Percentiles rank a stretch among this genome's conserved stretches.
Evolutionary conservation across 2,113 vertebrate species (phyloP).

Genomic region (Plotosus lineatus): DNA sequence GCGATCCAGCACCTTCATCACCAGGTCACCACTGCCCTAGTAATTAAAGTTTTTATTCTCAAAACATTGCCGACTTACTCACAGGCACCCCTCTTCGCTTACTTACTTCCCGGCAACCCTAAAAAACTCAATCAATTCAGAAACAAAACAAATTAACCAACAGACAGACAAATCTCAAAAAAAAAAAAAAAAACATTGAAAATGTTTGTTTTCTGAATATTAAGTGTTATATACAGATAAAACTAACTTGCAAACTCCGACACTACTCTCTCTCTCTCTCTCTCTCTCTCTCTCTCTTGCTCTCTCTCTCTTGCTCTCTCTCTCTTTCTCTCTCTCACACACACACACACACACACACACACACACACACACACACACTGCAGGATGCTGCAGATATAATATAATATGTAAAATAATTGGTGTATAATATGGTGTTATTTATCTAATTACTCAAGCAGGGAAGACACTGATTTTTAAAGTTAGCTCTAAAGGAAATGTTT

Average conservation of each 20-base stretch:
- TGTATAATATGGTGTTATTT: neutral
- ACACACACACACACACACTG: neutral
- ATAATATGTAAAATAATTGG: no score
- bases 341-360: neutral
- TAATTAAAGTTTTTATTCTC: no score
- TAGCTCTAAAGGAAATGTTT: neutral
- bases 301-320: neutral
- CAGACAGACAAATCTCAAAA: no score
- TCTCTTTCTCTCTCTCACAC: neutral
- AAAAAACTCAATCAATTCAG: no score
- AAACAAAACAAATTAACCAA: no score
- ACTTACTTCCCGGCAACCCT: no score
- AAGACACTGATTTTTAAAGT: neutral
- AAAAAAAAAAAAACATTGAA: neutral
- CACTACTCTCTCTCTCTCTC: neutral
- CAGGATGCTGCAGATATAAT: neutral
- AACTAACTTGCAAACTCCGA: neutral
- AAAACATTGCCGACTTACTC: no score
- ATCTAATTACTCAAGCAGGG: neutral
- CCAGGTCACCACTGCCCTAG: no score
- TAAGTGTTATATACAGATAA: neutral
- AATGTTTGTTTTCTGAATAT: neutral
- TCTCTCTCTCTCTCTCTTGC: slow-evolving; percentile 1
- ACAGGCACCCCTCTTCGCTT: no score
- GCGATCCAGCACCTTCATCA: no score